Conservation (phyloP, 2,797 vertebrate species). For the Dermochelys coriacea region DNA sequence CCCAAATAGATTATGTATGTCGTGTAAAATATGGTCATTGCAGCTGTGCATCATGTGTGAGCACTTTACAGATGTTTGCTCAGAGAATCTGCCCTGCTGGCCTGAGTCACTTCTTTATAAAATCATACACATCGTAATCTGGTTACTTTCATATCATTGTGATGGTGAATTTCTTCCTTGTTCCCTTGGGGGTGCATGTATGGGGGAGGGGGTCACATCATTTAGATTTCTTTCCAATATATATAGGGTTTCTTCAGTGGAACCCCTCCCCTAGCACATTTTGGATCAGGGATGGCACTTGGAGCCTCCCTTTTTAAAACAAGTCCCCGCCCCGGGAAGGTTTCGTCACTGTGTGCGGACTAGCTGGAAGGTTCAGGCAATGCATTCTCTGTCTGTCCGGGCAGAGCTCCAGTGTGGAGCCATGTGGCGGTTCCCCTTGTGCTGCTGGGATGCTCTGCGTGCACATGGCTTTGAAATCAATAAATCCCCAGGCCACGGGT, state of each 20-base stretch:
- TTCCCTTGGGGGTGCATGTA: not conserved
- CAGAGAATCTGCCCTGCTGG: no score
- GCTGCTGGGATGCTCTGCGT: not conserved
- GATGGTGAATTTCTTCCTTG: not conserved
- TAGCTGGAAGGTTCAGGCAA: not conserved
- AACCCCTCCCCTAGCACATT: not conserved
- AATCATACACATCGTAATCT: not conserved
- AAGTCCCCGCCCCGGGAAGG: not conserved
- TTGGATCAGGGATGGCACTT: not conserved
- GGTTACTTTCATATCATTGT: not conserved
- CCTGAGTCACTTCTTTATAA: not conserved
- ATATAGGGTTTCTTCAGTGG: not conserved
- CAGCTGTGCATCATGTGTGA: rapidly evolving
- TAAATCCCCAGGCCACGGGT: no score
- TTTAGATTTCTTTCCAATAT: not conserved
- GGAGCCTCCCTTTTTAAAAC: not conserved
- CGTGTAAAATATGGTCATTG: rapidly evolving
- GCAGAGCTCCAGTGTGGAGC: not conserved
- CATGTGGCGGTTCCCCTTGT: no score
- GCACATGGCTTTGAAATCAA: no score
- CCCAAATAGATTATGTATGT: rapidly evolving
- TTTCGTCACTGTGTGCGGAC: not conserved
- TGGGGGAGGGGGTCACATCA: not conserved
- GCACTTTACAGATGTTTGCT: not conserved
- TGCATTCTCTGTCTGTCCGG: not conserved